These are phyloP conservation scores for Volucella bombylans DNA, from an alignment of 2,888 invertebrate species.

Conservation along the genomic window DNA sequence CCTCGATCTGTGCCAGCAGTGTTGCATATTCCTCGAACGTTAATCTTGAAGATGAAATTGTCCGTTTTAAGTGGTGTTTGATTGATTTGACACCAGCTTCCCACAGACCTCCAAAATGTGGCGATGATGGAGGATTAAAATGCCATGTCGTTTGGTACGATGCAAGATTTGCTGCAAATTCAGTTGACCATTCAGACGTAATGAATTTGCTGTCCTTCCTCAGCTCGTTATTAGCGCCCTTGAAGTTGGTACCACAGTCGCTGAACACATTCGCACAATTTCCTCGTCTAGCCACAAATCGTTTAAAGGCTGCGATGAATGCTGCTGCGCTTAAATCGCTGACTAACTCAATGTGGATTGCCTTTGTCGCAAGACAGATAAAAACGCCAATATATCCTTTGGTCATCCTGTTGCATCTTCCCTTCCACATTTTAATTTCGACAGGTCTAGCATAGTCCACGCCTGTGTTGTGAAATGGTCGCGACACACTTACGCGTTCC, in stretches of 20 bases:
- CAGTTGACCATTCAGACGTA: no score
- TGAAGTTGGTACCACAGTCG: no score
- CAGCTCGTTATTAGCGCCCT: neutral
- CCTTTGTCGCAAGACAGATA: constrained; percentile 1
- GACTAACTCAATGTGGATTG: neutral
- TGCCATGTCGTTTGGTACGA: neutral
- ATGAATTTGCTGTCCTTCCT: no score
- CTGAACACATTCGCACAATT: no score
- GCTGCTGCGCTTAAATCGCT: neutral
- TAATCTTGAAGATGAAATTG: constrained; percentile 12
- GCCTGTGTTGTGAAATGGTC: no score
- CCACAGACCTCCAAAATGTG: constrained; percentile 25
- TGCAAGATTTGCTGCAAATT: no score
- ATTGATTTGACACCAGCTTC: constrained; percentile 10
- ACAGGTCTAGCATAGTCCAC: no score
- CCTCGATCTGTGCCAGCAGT: neutral
- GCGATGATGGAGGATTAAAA: constrained; percentile 14
- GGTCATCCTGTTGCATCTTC: no score
- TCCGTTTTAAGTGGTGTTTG: constrained; percentile 52
- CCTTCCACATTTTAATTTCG: no score
- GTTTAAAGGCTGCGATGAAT: neutral
- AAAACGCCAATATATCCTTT: no score
- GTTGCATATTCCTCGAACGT: neutral
- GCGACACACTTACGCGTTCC: no score
- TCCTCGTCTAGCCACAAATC: no score